Conservation (phyloP, 2,797 vertebrate species). For the Antennarius maculatus region DNA sequence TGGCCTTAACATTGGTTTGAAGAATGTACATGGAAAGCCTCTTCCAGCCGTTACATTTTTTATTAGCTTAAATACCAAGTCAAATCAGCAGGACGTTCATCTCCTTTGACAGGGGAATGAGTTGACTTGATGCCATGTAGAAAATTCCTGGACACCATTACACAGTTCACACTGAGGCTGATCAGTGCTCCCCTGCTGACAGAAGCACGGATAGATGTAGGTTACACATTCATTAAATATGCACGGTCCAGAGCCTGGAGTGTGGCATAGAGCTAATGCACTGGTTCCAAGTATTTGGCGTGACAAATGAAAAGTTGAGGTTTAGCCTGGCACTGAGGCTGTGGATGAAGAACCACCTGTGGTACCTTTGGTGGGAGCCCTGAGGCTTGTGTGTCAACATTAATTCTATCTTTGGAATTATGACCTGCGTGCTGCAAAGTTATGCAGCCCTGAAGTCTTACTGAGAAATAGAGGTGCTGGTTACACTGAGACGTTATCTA, state of each 20-base stretch:
- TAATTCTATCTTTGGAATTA: conserved; percentile 16
- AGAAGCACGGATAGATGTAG: conserved; percentile 53
- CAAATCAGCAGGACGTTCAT: conserved; percentile 46
- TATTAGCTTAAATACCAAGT: conserved; percentile 17
- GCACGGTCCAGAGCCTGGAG: conserved; percentile 48
- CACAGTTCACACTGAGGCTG: conserved; percentile 34
- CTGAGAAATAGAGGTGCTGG: background rate
- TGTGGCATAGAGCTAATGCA: conserved; percentile 43
- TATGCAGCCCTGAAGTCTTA: conserved; percentile 3
- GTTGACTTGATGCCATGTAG: conserved; percentile 40
- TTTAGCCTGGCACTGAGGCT: conserved; percentile 23
- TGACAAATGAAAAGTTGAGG: conserved; percentile 48
- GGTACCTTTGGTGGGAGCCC: conserved; percentile 6
- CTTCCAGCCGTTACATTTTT: conserved; percentile 11
- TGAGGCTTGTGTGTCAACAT: conserved; percentile 15
- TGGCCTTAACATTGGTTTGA: no score
- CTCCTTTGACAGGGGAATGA: conserved; percentile 42
- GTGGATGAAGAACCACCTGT: conserved; percentile 3
- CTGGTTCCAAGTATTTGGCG: conserved; percentile 1
- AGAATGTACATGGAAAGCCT: background rate
- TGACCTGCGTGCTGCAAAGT: conserved; percentile 17
- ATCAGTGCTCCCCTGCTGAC: conserved; percentile 41
- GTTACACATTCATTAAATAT: conserved; percentile 67
- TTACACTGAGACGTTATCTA: background rate
- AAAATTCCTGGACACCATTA: conserved; percentile 25